These are phyloP conservation scores for Xyliphius kryptos DNA, from an alignment of 2,113 vertebrate genomes.

Conservation along the genomic window DNA sequence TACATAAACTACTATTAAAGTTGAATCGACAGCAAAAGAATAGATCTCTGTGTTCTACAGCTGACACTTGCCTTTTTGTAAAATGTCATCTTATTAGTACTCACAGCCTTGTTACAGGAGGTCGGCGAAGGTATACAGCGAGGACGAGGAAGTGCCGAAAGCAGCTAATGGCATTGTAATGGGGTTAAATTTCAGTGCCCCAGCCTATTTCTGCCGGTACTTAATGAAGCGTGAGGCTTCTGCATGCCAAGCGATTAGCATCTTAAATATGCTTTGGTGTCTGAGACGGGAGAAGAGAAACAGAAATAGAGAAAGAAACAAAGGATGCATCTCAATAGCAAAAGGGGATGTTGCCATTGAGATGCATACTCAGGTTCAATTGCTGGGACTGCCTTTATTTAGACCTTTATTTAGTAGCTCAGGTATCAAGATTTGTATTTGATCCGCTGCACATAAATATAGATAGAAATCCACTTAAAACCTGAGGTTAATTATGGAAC, in stretches of 20 bases:
- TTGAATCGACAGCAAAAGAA: too few relatives aligned
- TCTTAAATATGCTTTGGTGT: slow-evolving; percentile 39
- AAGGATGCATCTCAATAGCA: too few relatives aligned
- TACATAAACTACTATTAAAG: too few relatives aligned
- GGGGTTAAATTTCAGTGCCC: slow-evolving; percentile 38
- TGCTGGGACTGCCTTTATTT: slow-evolving; percentile 54
- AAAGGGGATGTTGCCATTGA: too few relatives aligned
- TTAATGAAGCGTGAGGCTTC: slow-evolving; percentile 37
- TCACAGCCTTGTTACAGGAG: slow-evolving; percentile 32
- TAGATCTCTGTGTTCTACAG: too few relatives aligned
- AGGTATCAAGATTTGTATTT: slow-evolving; percentile 57
- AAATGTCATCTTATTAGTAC: neutral
- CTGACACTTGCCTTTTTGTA: neutral
- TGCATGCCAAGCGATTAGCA: slow-evolving; percentile 38
- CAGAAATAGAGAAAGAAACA: neutral
- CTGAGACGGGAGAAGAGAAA: slow-evolving; percentile 6
- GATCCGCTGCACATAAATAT: slow-evolving; percentile 59
- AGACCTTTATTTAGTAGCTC: slow-evolving; percentile 49
- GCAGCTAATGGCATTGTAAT: slow-evolving; percentile 36
- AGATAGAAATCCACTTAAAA: slow-evolving; percentile 61
- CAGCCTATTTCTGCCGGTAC: slow-evolving; percentile 35
- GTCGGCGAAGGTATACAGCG: slow-evolving; percentile 33
- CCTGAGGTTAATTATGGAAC: slow-evolving; percentile 59
- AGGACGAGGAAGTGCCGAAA: slow-evolving; percentile 33
- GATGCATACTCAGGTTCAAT: slow-evolving; percentile 42